These are phyloP conservation scores for Talpa occidentalis DNA, from an alignment of 2,113 vertebrate species.

Conservation along the genomic window DNA sequence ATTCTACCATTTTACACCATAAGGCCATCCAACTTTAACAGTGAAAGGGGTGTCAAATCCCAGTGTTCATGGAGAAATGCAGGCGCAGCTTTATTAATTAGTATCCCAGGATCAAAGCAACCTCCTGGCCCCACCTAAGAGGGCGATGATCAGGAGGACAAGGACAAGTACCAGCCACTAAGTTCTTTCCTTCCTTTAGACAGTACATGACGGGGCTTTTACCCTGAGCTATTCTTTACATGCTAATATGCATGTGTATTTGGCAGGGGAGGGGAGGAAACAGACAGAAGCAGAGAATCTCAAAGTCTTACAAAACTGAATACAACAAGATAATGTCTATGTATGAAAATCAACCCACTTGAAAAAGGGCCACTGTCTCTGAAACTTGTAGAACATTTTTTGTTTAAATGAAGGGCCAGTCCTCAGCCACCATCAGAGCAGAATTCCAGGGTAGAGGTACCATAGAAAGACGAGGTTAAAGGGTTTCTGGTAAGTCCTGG, in stretches of 20 bases:
- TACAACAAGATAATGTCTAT: neutral
- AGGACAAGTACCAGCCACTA: neutral
- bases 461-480: neutral
- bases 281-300: neutral
- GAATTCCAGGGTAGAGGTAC: neutral
- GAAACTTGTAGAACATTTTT: neutral
- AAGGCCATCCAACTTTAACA: neutral
- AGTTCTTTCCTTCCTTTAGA: neutral
- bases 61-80: neutral
- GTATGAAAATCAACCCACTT: neutral
- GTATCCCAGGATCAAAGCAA: neutral
- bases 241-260: neutral
- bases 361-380: neutral
- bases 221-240: neutral
- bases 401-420: neutral
- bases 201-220: neutral
- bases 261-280: neutral
- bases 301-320: neutral
- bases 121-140: neutral
- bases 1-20: neutral
- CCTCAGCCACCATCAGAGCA: neutral
- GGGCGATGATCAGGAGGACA: neutral
- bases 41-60: neutral
- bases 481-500: neutral
- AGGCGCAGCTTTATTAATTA: neutral